Percentiles rank a stretch among this genome's conserved stretches.
These are phyloP conservation scores for Ornithorhynchus anatinus DNA, from an alignment of 2,113 vertebrate species.

Conservation along the genomic window DNA sequence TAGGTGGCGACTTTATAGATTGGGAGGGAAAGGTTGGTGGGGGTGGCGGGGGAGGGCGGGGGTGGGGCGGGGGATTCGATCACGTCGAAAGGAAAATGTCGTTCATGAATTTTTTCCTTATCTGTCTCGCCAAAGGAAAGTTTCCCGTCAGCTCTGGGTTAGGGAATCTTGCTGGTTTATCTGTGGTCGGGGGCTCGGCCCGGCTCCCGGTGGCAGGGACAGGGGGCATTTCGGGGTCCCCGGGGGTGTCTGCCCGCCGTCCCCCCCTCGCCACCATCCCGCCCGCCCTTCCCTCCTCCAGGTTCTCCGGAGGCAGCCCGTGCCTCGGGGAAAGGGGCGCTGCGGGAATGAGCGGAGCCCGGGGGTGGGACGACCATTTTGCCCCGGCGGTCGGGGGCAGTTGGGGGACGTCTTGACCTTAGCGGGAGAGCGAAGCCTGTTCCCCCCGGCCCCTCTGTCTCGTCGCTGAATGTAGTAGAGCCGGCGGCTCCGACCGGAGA, in stretches of 20 bases:
- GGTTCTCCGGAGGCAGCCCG: too few species aligned
- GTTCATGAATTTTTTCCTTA: conserved; percentile 61
- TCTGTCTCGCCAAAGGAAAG: conserved; percentile 95
- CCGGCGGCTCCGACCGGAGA: conserved; percentile 76
- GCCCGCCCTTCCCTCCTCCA: conserved; percentile 2
- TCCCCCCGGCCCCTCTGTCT: conserved; percentile 64
- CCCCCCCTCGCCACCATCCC: not conserved
- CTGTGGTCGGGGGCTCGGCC: conserved; percentile 62
- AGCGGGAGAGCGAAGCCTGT: conserved; percentile 61
- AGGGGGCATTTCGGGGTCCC: conserved; percentile 56
- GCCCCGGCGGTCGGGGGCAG: too few species aligned
- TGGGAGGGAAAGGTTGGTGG: conserved; percentile 58
- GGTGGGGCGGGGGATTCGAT: conserved; percentile 50
- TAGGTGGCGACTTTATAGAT: conserved; percentile 72
- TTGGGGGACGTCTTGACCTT: conserved; percentile 45
- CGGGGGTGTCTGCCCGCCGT: conserved; percentile 30
- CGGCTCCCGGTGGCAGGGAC: conserved; percentile 39
- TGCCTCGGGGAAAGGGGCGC: too few species aligned
- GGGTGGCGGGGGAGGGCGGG: conserved; percentile 59
- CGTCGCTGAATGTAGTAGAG: conserved; percentile 86
- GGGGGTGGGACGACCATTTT: too few species aligned
- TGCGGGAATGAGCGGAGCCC: too few species aligned
- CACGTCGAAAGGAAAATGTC: conserved; percentile 71
- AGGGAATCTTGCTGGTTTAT: conserved; percentile 70
- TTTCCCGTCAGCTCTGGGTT: conserved; percentile 75